These are phyloP conservation scores for Alouatta palliata DNA, from an alignment of 2,113 vertebrate genomes.

Conservation along the genomic window DNA sequence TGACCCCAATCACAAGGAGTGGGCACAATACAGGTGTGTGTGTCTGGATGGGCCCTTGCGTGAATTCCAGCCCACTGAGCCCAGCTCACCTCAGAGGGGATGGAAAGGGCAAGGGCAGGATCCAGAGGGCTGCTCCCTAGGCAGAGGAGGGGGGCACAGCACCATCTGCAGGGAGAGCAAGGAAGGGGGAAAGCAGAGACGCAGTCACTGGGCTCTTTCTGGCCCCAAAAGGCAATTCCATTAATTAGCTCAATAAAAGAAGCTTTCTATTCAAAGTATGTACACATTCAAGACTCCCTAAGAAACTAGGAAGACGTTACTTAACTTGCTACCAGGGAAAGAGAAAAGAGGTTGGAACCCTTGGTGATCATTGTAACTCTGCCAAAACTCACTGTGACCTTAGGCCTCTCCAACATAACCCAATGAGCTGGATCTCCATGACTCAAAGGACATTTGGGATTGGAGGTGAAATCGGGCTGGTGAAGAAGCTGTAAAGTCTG, in stretches of 20 bases:
- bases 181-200: not conserved
- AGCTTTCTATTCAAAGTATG: not conserved
- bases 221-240: not conserved
- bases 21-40: not conserved
- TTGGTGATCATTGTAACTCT: not conserved
- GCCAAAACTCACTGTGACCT: not conserved
- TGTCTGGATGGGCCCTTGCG: not conserved
- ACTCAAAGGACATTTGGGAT: not conserved
- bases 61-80: not conserved
- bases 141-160: not conserved
- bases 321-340: not conserved
- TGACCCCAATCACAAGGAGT: not conserved
- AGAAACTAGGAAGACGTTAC: rapidly evolving
- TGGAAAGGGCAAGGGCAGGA: not conserved
- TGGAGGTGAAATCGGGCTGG: rapidly evolving
- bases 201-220: not conserved
- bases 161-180: not conserved
- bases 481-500: too few relatives aligned
- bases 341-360: not conserved
- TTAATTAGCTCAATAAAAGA: not conserved
- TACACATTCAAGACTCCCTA: not conserved
- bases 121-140: not conserved
- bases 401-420: not conserved
- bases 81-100: not conserved
- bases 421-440: not conserved